Evolutionary conservation across 2,888 invertebrate species (phyloP).

Genomic region (Augiades crinisus): DNA sequence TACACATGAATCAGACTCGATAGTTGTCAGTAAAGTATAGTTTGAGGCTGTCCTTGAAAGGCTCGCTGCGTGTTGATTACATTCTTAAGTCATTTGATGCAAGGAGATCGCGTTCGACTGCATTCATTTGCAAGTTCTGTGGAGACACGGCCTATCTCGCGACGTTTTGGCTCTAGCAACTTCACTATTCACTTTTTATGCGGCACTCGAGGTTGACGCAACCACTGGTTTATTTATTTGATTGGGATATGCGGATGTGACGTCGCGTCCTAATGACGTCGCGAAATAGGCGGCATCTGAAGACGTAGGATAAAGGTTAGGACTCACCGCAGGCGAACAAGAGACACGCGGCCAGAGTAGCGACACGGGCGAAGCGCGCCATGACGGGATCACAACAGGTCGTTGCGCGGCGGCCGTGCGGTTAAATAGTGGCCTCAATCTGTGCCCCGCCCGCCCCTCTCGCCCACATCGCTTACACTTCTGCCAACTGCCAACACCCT

Average conservation of each 20-base stretch:
- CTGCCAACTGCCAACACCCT: slow-evolving; percentile 74
- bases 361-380: slow-evolving; percentile 81
- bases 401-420: slow-evolving; percentile 76
- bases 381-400: slow-evolving; percentile 83
- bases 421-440: slow-evolving; percentile 82
- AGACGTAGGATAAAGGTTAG: slow-evolving; percentile 75
- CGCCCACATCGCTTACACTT: slow-evolving; percentile 74
- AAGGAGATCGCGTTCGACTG: slow-evolving; percentile 59
- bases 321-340: slow-evolving; percentile 81
- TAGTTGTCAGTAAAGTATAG: slow-evolving; percentile 46
- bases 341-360: slow-evolving; percentile 80
- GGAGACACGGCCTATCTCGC: slow-evolving; percentile 67
- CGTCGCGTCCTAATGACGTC: slow-evolving; percentile 68
- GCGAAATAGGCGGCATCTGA: slow-evolving; percentile 70
- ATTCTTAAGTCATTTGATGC: slow-evolving; percentile 62
- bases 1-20: slow-evolving; percentile 46
- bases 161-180: slow-evolving; percentile 56
- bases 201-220: slow-evolving; percentile 60
- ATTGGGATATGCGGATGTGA: slow-evolving; percentile 51
- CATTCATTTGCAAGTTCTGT: slow-evolving; percentile 58
- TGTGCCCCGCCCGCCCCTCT: slow-evolving; percentile 77
- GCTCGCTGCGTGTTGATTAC: slow-evolving; percentile 52
- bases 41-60: slow-evolving; percentile 66
- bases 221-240: slow-evolving; percentile 54
- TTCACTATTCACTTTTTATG: slow-evolving; percentile 72